Evolutionary conservation across 2,113 vertebrate genomes (phyloP).

Genomic region (Meleagris gallopavo): DNA sequence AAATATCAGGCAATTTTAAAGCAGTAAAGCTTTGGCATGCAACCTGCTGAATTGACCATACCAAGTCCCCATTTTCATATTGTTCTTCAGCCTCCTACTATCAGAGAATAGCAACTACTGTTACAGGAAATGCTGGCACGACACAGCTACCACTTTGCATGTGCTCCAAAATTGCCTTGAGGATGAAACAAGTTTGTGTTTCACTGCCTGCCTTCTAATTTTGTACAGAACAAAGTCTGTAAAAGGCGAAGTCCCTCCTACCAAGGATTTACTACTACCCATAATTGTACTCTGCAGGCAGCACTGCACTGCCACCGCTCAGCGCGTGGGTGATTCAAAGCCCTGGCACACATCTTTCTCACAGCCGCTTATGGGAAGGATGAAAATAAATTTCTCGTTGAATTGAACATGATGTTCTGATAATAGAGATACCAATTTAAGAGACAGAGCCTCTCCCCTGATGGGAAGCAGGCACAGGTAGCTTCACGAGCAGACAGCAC

Average conservation of each 20-base stretch:
- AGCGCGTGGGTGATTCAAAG: slow-evolving; percentile 40
- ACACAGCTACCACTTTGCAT: neutral
- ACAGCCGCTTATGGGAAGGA: slow-evolving; percentile 55
- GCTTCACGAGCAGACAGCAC: neutral
- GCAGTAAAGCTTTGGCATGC: neutral
- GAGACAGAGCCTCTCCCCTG: slow-evolving; percentile 14
- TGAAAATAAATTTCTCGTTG: slow-evolving; percentile 64
- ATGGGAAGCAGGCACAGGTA: neutral
- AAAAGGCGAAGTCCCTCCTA: slow-evolving; percentile 31
- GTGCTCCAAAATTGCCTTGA: slow-evolving; percentile 5
- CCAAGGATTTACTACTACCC: slow-evolving; percentile 53
- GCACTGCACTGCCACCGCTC: neutral
- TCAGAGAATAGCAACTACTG: neutral
- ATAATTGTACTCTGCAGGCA: slow-evolving; percentile 50
- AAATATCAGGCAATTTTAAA: neutral
- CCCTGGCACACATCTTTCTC: slow-evolving; percentile 39
- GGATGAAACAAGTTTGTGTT: slow-evolving; percentile 12
- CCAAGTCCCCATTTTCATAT: neutral
- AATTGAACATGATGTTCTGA: slow-evolving; percentile 59
- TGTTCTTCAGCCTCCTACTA: neutral
- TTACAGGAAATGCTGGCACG: neutral
- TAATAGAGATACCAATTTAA: slow-evolving; percentile 53
- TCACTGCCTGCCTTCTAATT: slow-evolving; percentile 45
- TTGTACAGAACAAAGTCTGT: neutral
- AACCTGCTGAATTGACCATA: neutral